phyloP scores from a whole-genome alignment of 2,113 vertebrate species.

The Hoplias malabaricus region DNA sequence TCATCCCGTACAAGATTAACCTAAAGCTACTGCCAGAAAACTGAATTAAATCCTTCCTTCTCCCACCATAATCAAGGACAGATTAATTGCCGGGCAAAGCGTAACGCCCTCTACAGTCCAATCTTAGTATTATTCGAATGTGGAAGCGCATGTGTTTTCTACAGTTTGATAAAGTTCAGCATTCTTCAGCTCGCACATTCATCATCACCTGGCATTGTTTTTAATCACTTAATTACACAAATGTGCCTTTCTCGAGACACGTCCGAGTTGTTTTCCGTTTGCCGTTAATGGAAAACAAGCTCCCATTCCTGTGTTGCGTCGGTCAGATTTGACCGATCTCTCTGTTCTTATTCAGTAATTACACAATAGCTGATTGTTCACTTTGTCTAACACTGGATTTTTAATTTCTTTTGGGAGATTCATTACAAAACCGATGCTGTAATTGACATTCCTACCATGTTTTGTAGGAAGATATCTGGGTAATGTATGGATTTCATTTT shows the following conservation, averaged over 20 bases:
- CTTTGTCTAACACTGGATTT: conserved; percentile 50
- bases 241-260: conserved; percentile 48
- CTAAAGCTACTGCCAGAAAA: conserved; percentile 19
- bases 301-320: conserved; percentile 13
- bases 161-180: background rate
- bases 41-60: background rate
- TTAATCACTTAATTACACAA: conserved; percentile 35
- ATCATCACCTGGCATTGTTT: background rate
- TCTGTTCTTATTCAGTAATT: conserved; percentile 17
- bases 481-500: background rate
- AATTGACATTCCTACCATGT: conserved; percentile 48
- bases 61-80: background rate
- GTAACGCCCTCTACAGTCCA: background rate
- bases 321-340: background rate
- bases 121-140: conserved; percentile 5
- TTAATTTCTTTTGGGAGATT: background rate
- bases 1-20: background rate
- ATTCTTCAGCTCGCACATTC: background rate
- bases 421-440: background rate
- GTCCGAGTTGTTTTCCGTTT: conserved; percentile 13
- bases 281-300: conserved; percentile 10
- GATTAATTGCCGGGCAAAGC: background rate
- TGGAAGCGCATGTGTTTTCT: background rate
- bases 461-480: conserved; percentile 23
- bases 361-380: conserved; percentile 5